phyloP scores from a whole-genome alignment of 1,140 invertebrate species.

The Pomacea maculata region DNA sequence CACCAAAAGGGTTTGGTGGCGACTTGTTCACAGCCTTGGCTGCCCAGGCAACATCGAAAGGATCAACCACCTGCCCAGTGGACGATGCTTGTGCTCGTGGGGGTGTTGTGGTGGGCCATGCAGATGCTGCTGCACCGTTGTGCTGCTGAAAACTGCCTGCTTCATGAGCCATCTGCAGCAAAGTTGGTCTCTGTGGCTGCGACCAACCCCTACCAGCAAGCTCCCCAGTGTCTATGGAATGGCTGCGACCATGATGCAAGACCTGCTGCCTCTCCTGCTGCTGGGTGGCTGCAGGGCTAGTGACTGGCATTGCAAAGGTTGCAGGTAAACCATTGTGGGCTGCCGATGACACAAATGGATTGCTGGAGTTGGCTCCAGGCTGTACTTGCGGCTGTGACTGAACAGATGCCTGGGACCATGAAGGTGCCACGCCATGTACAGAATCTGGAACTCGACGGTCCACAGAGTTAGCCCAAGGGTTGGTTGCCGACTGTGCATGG shows the following conservation, averaged over 20 bases:
- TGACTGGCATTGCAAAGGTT: constrained; percentile 30
- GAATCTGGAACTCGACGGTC: constrained; percentile 12
- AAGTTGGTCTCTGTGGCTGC: constrained; percentile 39
- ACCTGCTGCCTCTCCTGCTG: constrained; percentile 20
- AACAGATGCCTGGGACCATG: constrained; percentile 59
- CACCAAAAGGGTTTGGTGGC: constrained; percentile 66
- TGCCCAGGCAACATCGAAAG: constrained; percentile 89
- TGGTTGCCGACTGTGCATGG: constrained; percentile 37
- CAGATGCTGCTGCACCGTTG: constrained; percentile 22
- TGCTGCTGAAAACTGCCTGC: constrained; percentile 19
- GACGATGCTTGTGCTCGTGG: constrained; percentile 52
- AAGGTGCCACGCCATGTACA: constrained; percentile 17
- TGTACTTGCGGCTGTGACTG: constrained; percentile 74
- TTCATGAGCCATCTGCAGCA: constrained; percentile 45
- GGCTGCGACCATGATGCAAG: constrained; percentile 69
- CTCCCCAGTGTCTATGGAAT: constrained; percentile 69
- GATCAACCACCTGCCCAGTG: constrained; percentile 69
- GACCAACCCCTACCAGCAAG: constrained; percentile 31
- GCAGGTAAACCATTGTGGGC: constrained; percentile 39
- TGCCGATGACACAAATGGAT: constrained; percentile 29
- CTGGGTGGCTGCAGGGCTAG: constrained; percentile 16
- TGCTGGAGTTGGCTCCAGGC: constrained; percentile 45
- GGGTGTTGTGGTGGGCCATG: constrained; percentile 25
- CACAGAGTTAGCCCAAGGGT: constrained; percentile 44
- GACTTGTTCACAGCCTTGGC: constrained; percentile 66